Evolutionary conservation across 1,140 invertebrate genomes (phyloP).

Genomic region (Holcopasites calliopsidis): DNA sequence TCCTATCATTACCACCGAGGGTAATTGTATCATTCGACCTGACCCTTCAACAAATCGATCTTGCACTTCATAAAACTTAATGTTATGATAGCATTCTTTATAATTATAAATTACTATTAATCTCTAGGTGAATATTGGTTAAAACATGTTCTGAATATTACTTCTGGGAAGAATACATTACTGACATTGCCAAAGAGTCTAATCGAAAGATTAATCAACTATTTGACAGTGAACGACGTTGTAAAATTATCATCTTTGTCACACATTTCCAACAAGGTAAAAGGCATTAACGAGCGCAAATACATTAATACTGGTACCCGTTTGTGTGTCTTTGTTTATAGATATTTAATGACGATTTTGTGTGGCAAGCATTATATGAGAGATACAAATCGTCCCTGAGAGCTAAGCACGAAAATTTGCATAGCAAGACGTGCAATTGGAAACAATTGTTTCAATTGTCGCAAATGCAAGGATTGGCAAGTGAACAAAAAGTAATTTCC

Average conservation of each 20-base stretch:
- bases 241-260: slow-evolving; percentile 68
- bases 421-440: slow-evolving; percentile 55
- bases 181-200: slow-evolving; percentile 61
- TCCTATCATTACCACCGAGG: too few species aligned
- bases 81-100: too few species aligned
- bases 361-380: slow-evolving; percentile 70
- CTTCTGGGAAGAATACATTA: slow-evolving; percentile 44
- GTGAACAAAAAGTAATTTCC: slow-evolving; percentile 20
- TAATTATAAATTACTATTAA: neutral
- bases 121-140: slow-evolving; percentile 56
- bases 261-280: slow-evolving; percentile 72
- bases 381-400: slow-evolving; percentile 42
- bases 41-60: too few species aligned
- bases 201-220: slow-evolving; percentile 63
- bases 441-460: slow-evolving; percentile 59
- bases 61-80: too few species aligned
- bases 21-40: too few species aligned
- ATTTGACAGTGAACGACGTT: slow-evolving; percentile 69
- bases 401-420: slow-evolving; percentile 34
- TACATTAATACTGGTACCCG: neutral
- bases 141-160: slow-evolving; percentile 57
- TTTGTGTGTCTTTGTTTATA: slow-evolving; percentile 16
- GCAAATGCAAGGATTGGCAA: slow-evolving; percentile 30
- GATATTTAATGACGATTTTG: slow-evolving; percentile 65
- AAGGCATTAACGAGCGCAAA: neutral